Evolutionary conservation across 2,113 vertebrate genomes (phyloP), one percentile per base, ranked within the genome.

Genomic region (Seriola rivoliana): DNA sequence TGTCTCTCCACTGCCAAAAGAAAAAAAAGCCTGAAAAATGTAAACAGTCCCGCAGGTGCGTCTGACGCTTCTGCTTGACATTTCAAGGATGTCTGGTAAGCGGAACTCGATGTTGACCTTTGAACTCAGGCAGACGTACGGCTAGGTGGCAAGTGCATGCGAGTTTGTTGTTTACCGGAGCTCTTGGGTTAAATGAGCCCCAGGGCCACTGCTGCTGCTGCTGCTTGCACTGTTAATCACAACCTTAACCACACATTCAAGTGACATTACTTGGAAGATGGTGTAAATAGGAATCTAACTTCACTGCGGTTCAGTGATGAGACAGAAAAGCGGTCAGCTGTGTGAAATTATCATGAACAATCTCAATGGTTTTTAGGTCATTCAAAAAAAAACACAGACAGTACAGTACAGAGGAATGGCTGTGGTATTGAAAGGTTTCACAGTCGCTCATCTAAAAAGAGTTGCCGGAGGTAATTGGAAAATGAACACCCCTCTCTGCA

Each of bases 71-170:
- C 17, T 40, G 78, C 80, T 44, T 60, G 74, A 85, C 74, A 86
- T 90, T 88, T 89, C 25, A 14, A 80, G 62, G 54, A 64, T 50
- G 66, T 48, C 79, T 81, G 81, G 71, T 89, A 87, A 92, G 88
- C 21, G 60, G 86, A 91, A 78, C 82, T 81, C 16, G 0, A 78
- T 75, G 68, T 54, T 85, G 77, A 88, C 85, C 77, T 90, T 78
- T 88, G 76, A 89, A 76, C 89, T 70, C 42, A 5, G 38, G 6
- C 59, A 71, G 68, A 82, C 42, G 36, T 34, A 65, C 16, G 17
- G 38, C 66, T 71, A 52, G 38, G 64, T 76, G 85, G 46, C 72
- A 57, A 78, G 68, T 74, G 72, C 59, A 40, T 84, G 64, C 52
- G 23, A 78, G 71, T 67, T 68, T 74, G 70, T 59, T 85, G 76